Base-by-base conservation (phyloP, 2,113 vertebrate genomes). In the Ramphastos sulfuratus region DNA sequence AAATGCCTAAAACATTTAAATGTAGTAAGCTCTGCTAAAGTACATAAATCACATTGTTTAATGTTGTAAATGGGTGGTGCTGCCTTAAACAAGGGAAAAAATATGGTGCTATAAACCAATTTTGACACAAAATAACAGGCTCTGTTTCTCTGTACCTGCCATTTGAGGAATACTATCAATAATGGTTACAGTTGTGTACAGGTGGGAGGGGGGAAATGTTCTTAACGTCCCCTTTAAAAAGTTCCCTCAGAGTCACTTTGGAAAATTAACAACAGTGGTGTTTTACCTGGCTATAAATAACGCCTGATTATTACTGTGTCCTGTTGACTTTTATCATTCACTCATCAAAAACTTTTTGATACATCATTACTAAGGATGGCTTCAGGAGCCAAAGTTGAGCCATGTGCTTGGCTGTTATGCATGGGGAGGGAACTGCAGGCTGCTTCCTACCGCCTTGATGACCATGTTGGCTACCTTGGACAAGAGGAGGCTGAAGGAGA, bases 161-260 rank as follows among this genome's bases (percentile, higher is more conserved):
- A 65, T 84, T 92, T 83, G 44, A 95, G 96, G 95, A 98, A 92
- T 15, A 15, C 95, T 69, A 97, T 98, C 97, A 98, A 97, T 98
- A 98, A 98, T 4, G 64, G 89, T 96, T 96, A 98, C 10, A 73
- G 96, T 75, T 96, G 86, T 96, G 96, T 94, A 97, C 95, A 87
- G 94, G 95, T 92, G 86, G 82, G 94, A 66, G 85, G 81, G 95
- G 72, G 82, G 69, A 85, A 93, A 87, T 30, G 77, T 85, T 96
- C 92, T 77, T 93, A 52, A 73, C 24, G 78, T 95, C 95, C 93
- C 95, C 95, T 97, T 91, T 83, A 31, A 88, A 97, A 98, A 98
- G 97, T 98, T 97, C 96, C 90, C 66, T 95, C 98, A 98, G 98
- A 98, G 97, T 98, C 97, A 98, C 97, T 97, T 97, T 98, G 96